Base-by-base conservation (phyloP, 2,113 vertebrate genomes). In the Nettapus auritus region DNA sequence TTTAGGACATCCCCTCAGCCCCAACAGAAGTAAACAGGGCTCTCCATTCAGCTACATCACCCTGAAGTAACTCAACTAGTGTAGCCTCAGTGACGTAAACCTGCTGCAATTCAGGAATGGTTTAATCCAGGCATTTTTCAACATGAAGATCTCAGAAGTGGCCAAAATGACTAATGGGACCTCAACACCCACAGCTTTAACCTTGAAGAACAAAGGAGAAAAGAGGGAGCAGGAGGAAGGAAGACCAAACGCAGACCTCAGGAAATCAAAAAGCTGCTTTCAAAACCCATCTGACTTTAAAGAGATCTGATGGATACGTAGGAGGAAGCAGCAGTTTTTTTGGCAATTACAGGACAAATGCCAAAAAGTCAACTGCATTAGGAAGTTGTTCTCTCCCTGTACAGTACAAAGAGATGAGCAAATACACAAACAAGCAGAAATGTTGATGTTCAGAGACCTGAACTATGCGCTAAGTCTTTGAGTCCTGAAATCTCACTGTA, bases 151-250 rank as follows among this genome's bases (percentile, higher is more conserved):
- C 76, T 94, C 94, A 88, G 59, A 88, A 69, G 28, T 74, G 84
- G 90, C 96, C 93, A 71, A 34, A 89, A 79, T 86, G 96, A 96
- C 93, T 90, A 88, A 94, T 0, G 25, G 50, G 95, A 91, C 96
- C 97, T 94, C 78, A 50, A 87, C 95, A 86, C 96, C 96, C 95
- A 95, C 97, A 62, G 84, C 73, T n/a, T 88, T 93, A 66, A 96
- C 96, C 97, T 95, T 81, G 36, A n/a, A 48, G 40, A 84, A 91
- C 94, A 95, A 96, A 94, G 86, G 71, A 82, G 88, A 76, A 88
- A 75, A 84, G 79, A 46, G 50, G 84, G 83, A 94, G 93, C 57
- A 18, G 26, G 84, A 82, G 82, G 95, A 88, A 93, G 92, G 85
- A 95, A 95, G 95, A 55, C 20, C 84, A 40, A 96, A 82, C 1